These are phyloP conservation scores for Festucalex cinctus DNA, from an alignment of 2,113 vertebrate genomes.

Conservation along the genomic window DNA sequence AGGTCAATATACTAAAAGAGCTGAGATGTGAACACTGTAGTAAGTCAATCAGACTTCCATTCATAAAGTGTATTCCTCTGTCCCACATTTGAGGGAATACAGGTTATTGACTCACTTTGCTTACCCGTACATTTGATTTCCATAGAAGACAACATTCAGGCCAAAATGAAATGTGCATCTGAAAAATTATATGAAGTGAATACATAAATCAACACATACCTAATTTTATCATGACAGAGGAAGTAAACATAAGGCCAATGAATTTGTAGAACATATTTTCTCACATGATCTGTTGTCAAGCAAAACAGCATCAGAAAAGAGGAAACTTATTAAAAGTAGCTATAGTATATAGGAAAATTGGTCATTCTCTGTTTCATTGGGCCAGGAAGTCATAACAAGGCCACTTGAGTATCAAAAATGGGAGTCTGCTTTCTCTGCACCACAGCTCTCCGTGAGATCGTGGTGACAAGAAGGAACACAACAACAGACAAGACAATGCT, in stretches of 20 bases:
- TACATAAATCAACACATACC: no score
- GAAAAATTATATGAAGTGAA: no score
- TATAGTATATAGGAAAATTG: neutral
- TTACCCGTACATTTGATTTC: no score
- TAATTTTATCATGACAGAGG: no score
- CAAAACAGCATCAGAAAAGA: neutral
- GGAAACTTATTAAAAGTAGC: neutral
- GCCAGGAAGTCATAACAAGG: conserved; percentile 48
- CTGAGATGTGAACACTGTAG: neutral
- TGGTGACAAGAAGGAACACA: conserved; percentile 33
- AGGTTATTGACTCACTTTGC: no score
- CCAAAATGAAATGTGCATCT: no score
- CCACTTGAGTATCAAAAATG: conserved; percentile 53
- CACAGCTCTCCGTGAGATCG: conserved; percentile 24
- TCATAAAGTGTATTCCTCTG: neutral
- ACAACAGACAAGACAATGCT: conserved; percentile 12
- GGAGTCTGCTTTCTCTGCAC: conserved; percentile 46
- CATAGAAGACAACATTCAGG: no score
- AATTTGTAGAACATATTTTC: no score
- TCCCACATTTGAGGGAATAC: no score
- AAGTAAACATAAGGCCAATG: no score
- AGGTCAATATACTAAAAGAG: neutral
- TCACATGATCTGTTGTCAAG: no score
- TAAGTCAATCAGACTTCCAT: neutral
- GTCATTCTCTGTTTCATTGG: conserved; percentile 22